Conservation (phyloP, 2,113 vertebrate species). For the Upupa epops region DNA sequence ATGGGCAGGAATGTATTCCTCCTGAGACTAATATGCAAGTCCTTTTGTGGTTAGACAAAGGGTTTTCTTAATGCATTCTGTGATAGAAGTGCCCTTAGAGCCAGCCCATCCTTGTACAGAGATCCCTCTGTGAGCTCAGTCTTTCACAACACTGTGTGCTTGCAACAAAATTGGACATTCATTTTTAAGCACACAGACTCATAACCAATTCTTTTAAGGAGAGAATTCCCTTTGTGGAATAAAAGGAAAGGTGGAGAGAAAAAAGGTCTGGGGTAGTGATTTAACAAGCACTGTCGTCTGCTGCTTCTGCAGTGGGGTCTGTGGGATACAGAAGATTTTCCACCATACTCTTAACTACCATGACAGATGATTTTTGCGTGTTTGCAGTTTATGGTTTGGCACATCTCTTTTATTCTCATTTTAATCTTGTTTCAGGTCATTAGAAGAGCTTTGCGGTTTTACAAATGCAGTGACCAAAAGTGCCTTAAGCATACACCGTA, state of each 20-base stretch:
- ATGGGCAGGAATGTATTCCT: slow-evolving; percentile 2
- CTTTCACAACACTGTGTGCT: slow-evolving; percentile 39
- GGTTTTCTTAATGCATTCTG: slow-evolving; percentile 66
- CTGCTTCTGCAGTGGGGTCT: background rate
- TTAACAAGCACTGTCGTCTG: slow-evolving; percentile 23
- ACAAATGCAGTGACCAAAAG: background rate
- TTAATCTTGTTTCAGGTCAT: background rate
- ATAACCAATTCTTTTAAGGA: slow-evolving; percentile 53
- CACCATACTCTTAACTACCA: background rate
- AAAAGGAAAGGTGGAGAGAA: slow-evolving; percentile 28
- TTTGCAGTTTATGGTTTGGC: background rate
- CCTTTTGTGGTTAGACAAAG: slow-evolving; percentile 59
- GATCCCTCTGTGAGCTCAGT: slow-evolving; percentile 11
- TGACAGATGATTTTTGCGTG: background rate
- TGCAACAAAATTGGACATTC: slow-evolving; percentile 51
- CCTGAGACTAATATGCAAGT: slow-evolving; percentile 50
- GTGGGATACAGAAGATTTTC: background rate
- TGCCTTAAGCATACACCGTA: background rate
- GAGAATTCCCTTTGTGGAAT: slow-evolving; percentile 42
- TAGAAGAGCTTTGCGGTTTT: background rate
- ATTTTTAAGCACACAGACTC: slow-evolving; percentile 51
- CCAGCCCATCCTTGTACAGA: slow-evolving; percentile 25
- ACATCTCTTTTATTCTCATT: background rate
- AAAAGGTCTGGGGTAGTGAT: slow-evolving; percentile 41
- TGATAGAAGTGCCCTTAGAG: slow-evolving; percentile 69